phyloP scores from a whole-genome alignment of 2,797 vertebrate species.

The Hyperoplus immaculatus region DNA sequence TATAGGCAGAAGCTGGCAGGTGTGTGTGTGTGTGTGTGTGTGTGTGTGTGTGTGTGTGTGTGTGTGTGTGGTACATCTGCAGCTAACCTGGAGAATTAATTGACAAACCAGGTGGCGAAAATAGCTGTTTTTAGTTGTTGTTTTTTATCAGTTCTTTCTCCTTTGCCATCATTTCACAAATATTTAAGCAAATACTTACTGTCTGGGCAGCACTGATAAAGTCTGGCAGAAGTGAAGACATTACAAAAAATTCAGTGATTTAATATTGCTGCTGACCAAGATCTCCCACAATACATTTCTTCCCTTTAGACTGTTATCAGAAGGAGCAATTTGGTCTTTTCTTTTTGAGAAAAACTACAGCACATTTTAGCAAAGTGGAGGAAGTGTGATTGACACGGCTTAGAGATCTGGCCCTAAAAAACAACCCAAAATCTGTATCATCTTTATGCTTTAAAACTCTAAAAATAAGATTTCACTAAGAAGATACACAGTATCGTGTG shows the following conservation, averaged over 20 bases:
- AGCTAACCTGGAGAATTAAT: too few relatives aligned
- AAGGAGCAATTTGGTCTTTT: neutral
- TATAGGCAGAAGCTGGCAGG: conserved; percentile 43
- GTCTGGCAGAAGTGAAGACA: neutral
- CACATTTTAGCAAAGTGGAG: neutral
- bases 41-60: too few relatives aligned
- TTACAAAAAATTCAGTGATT: neutral
- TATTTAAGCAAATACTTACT: neutral
- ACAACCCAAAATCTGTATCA: neutral
- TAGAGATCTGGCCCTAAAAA: neutral
- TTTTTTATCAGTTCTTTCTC: too few relatives aligned
- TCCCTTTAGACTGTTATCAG: neutral
- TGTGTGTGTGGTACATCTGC: too few relatives aligned
- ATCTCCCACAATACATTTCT: neutral
- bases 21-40: conserved; percentile 1
- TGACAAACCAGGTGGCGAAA: too few relatives aligned
- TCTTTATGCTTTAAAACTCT: neutral
- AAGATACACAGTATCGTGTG: neutral
- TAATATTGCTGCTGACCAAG: neutral
- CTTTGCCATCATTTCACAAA: neutral
- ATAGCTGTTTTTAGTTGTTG: too few relatives aligned
- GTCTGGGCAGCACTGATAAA: neutral
- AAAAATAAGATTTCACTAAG: neutral
- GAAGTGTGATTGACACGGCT: neutral
- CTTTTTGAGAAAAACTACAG: neutral